A percentile compares a stretch with the other conserved stretches of the same genome.
Conservation (phyloP, 2,888 invertebrate species). For the Thecophora atra region DNA sequence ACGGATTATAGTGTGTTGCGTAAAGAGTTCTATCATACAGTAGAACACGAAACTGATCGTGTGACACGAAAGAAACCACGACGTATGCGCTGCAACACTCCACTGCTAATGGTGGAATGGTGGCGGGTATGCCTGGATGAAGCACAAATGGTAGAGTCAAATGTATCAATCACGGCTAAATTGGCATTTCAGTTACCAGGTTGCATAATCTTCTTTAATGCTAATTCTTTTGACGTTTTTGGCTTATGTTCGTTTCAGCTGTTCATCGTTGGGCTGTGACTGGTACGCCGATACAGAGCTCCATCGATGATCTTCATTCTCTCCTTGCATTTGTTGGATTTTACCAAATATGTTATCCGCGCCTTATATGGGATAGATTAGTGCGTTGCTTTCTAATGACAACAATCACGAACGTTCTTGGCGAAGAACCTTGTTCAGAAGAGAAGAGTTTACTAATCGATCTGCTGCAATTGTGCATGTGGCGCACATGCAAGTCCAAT, state of each 20-base stretch:
- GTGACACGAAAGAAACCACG: conserved; percentile 70
- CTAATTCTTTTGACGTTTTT: not conserved
- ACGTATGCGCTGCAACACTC: conserved; percentile 73
- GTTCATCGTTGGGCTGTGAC: conserved; percentile 79
- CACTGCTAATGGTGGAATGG: conserved; percentile 76
- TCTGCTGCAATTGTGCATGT: conserved; percentile 63
- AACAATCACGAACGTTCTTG: no score
- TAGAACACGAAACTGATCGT: conserved; percentile 64
- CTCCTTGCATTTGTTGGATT: conserved; percentile 65
- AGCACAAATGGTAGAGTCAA: conserved; percentile 80
- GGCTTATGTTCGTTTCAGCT: conserved; percentile 56
- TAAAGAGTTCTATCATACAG: conserved; percentile 72
- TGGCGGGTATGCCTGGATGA: conserved; percentile 83
- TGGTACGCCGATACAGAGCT: conserved; percentile 76
- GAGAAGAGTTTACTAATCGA: conserved; percentile 47
- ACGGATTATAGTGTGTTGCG: conserved; percentile 76
- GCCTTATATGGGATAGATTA: conserved; percentile 54
- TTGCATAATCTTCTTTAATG: conserved; percentile 33
- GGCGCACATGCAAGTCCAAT: conserved; percentile 76
- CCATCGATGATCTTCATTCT: conserved; percentile 67
- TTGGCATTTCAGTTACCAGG: conserved; percentile 58
- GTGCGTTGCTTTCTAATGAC: conserved; percentile 52
- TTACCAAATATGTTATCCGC: conserved; percentile 53
- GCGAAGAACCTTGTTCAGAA: not conserved
- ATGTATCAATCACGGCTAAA: conserved; percentile 69